Base-by-base conservation (phyloP, 2,888 invertebrate species). In the Chloroclysta siterata region DNA sequence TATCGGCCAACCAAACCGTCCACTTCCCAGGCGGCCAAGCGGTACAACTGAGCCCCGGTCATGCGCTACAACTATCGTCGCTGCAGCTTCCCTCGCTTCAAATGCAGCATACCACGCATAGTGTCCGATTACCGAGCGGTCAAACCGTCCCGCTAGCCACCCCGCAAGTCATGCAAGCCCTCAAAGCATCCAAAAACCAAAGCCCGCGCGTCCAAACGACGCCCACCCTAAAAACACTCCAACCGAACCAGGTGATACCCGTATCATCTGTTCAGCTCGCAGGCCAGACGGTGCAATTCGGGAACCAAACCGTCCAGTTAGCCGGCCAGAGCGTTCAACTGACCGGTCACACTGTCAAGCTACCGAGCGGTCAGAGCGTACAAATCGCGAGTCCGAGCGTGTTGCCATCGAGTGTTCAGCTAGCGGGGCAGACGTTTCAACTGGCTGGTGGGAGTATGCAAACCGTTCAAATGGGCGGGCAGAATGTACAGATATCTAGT, bases 291-390 rank as follows among this genome's bases (percentile, higher is more conserved):
- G 88, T 87, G 33, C 90, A 85, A 73, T 85, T 89, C 13, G 89
- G 72, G 44, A 90, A 86, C 39, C 92, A 92, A 70, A 90, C 88
- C 0, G 88, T 90, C 0, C 90, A 90, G 61, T 60, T 90, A 47
- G 84, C 87, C 11, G 88, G 89, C 28, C 90, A 87, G 62, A 90
- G 87, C 41, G 87, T 92, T 3, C 91, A 91, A 55, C 67, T 91
- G 11, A 90, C 83, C 13, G 93, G 85, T 0, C 88, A 94, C 56
- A 94, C 94, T 0, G 94, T 90, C 1, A 89, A 91, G 66, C 69
- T 90, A 14, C 89, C 88, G 55, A 91, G 92, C 53, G 89, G 87
- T 36, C 89, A 87, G 68, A 90, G 83, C 76, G 90, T 89, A 17
- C 91, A 83, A 75, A 81, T 85, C 39, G 84, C 89, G 14, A 82